These are phyloP conservation scores for Dicentrarchus labrax DNA, from an alignment of 2,113 vertebrate genomes.

Conservation along the genomic window DNA sequence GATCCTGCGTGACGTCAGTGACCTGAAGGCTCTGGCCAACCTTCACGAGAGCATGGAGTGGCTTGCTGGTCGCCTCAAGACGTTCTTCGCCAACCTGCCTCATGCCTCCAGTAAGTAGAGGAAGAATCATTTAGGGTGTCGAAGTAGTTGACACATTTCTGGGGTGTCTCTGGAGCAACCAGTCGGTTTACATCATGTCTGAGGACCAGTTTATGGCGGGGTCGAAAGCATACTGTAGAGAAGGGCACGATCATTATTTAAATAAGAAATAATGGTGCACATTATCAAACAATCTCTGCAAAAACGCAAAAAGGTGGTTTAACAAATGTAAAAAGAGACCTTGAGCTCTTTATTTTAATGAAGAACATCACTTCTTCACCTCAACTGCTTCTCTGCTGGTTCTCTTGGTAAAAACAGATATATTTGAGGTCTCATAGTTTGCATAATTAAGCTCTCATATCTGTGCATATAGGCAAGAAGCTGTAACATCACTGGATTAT, in stretches of 20 bases:
- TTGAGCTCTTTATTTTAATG: neutral
- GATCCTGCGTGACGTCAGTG: slow-evolving; percentile 95
- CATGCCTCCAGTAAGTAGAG: slow-evolving; percentile 88
- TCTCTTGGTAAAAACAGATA: neutral
- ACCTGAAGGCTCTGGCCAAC: slow-evolving; percentile 97
- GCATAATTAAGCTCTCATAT: neutral
- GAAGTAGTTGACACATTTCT: neutral
- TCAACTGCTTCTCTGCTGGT: neutral
- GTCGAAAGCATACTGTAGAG: neutral
- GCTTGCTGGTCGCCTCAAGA: slow-evolving; percentile 91
- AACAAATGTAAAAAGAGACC: neutral
- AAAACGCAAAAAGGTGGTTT: neutral
- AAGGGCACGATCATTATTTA: neutral
- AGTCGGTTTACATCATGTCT: too few relatives aligned
- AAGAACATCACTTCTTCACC: neutral
- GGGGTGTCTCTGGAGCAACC: too few relatives aligned
- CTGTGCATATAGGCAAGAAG: neutral
- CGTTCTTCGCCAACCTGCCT: slow-evolving; percentile 89
- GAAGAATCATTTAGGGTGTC: neutral
- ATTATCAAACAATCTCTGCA: neutral
- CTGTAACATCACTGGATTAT: neutral
- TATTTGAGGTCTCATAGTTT: neutral
- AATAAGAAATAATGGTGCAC: neutral
- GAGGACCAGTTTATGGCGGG: neutral
- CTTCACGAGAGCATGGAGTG: slow-evolving; percentile 99